phyloP scores from a whole-genome alignment of 2,888 invertebrate genomes.

The Stramonita haemastoma region DNA sequence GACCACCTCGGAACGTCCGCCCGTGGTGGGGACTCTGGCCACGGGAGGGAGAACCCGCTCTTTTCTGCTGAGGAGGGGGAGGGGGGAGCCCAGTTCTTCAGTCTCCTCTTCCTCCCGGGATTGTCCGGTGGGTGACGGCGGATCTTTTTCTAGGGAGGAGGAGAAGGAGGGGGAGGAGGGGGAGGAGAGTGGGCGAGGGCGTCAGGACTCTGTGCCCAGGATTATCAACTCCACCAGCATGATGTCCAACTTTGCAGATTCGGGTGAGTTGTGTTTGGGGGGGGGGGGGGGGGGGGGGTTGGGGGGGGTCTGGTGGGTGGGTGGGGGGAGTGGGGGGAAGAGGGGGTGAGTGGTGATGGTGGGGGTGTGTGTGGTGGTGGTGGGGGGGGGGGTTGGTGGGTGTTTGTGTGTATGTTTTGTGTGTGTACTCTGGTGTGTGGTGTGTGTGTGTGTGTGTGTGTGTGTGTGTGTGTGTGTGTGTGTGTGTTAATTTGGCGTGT shows the following conservation, averaged over 20 bases:
- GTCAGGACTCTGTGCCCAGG: neutral
- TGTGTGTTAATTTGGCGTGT: too few relatives aligned
- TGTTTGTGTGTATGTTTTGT: too few relatives aligned
- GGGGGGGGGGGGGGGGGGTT: neutral
- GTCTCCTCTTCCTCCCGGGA: neutral
- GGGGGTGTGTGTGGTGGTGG: neutral
- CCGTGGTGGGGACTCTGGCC: neutral
- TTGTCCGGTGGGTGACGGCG: neutral
- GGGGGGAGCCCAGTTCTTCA: neutral
- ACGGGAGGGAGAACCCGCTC: slow-evolving; percentile 39
- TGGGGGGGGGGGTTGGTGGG: neutral
- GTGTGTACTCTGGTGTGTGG: too few relatives aligned
- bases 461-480: too few relatives aligned
- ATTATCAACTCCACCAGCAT: slow-evolving; percentile 30
- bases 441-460: too few relatives aligned
- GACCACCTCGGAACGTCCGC: neutral
- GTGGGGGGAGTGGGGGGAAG: neutral
- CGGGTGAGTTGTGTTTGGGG: neutral
- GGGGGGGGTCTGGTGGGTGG: neutral
- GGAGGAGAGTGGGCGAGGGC: neutral
- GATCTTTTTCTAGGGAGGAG: neutral
- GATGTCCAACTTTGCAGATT: neutral
- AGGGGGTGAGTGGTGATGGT: neutral
- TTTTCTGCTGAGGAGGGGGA: neutral
- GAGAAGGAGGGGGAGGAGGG: neutral